phyloP scores from a whole-genome alignment of 2,888 invertebrate genomes.

The Apocheima hispidaria region DNA sequence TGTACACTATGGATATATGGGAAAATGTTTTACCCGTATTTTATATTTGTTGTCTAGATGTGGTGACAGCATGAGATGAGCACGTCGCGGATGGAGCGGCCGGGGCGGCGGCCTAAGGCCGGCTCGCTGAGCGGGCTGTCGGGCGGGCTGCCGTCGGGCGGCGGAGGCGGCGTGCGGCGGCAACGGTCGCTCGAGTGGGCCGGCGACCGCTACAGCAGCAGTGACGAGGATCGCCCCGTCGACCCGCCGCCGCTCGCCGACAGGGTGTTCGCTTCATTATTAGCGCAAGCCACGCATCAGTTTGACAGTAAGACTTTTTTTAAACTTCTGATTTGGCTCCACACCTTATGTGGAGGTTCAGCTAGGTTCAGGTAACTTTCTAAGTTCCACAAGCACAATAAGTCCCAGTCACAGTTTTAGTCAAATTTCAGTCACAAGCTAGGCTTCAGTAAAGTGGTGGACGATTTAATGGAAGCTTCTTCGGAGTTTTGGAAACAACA shows the following conservation, averaged over 20 bases:
- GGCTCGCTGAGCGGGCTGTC: constrained; percentile 50
- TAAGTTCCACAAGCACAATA: too few relatives aligned
- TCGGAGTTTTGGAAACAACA: too few relatives aligned
- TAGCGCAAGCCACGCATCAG: constrained; percentile 84
- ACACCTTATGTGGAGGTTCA: too few relatives aligned
- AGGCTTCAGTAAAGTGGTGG: too few relatives aligned
- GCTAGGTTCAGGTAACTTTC: too few relatives aligned
- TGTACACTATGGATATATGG: not conserved
- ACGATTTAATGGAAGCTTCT: too few relatives aligned
- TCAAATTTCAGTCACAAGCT: too few relatives aligned
- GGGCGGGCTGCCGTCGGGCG: constrained; percentile 66
- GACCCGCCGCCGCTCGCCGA: constrained; percentile 81
- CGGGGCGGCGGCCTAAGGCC: constrained; percentile 57
- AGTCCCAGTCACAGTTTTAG: too few relatives aligned
- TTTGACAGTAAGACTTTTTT: constrained; percentile 74
- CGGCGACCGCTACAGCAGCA: constrained; percentile 86
- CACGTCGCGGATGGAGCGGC: constrained; percentile 75
- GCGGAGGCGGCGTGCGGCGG: constrained; percentile 69
- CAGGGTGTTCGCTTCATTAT: constrained; percentile 82
- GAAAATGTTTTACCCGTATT: not conserved
- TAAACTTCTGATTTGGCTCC: too few relatives aligned
- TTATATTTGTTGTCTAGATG: constrained; percentile 61
- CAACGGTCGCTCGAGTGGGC: constrained; percentile 87
- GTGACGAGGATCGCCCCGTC: constrained; percentile 82
- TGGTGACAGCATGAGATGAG: constrained; percentile 72